Conservation (phyloP, 1,140 invertebrate species). For the Pseudachorutes palmiensis region DNA sequence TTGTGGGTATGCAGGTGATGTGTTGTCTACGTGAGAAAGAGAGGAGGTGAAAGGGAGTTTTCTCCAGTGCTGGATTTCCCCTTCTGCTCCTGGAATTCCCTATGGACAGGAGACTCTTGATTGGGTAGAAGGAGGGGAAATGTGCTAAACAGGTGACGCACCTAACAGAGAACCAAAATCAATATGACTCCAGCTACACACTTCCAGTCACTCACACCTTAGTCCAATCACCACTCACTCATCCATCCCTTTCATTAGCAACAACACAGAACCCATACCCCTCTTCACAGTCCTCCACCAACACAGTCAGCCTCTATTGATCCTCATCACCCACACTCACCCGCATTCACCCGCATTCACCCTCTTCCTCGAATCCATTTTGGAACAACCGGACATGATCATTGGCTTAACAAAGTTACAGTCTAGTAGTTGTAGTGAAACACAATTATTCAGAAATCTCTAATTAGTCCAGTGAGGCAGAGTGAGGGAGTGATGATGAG, state of each 20-base stretch:
- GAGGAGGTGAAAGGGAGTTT: conserved; percentile 17
- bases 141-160: conserved; percentile 37
- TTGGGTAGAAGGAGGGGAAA: conserved; percentile 18
- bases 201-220: background rate
- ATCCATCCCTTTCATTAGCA: conserved; percentile 1
- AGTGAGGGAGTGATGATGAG: too few species aligned
- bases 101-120: conserved; percentile 34
- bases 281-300: conserved; percentile 9
- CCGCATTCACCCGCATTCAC: too few species aligned
- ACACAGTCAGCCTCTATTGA: background rate
- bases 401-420: too few species aligned
- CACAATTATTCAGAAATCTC: too few species aligned
- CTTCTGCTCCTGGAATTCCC: conserved; percentile 23
- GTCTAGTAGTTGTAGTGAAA: too few species aligned
- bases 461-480: too few species aligned
- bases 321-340: too few species aligned
- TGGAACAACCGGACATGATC: too few species aligned
- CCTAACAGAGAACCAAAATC: conserved; percentile 35
- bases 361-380: too few species aligned
- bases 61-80: background rate
- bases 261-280: conserved; percentile 11
- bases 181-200: conserved; percentile 12
- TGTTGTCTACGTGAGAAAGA: background rate
- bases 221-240: background rate
- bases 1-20: too few species aligned